phyloP scores from a whole-genome alignment of 2,113 vertebrate genomes.

The Edolisoma coerulescens region DNA sequence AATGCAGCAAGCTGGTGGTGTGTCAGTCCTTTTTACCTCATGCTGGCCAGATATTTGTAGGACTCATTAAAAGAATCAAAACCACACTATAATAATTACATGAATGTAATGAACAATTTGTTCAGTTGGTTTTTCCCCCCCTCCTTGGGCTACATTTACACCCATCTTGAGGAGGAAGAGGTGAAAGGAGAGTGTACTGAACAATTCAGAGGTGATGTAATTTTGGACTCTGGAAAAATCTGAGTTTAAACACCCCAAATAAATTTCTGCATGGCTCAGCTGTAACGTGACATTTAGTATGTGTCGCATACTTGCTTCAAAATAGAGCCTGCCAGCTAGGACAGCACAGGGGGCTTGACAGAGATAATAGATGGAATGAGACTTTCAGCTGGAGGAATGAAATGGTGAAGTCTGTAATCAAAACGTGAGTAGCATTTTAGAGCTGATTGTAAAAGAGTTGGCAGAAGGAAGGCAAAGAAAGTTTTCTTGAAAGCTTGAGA shows the following conservation, averaged over 20 bases:
- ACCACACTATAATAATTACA: not conserved
- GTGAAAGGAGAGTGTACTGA: not conserved
- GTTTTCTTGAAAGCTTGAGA: not conserved
- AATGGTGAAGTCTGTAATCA: conserved; percentile 12
- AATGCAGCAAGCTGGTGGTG: not conserved
- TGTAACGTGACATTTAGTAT: not conserved
- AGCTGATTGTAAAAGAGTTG: not conserved
- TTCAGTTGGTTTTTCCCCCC: not conserved
- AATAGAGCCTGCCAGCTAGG: conserved; percentile 6
- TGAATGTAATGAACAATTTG: not conserved
- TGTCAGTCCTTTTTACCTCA: not conserved
- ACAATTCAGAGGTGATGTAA: not conserved
- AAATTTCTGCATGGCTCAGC: not conserved
- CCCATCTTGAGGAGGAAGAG: not conserved
- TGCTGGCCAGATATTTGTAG: not conserved
- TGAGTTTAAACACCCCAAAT: not conserved
- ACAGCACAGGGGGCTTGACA: not conserved
- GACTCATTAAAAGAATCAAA: not conserved
- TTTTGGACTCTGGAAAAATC: not conserved
- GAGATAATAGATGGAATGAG: conserved; percentile 41
- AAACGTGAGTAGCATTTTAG: conserved; percentile 36
- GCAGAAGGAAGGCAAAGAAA: not conserved
- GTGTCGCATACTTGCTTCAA: not conserved
- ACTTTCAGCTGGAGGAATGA: conserved; percentile 43
- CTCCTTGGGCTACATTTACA: not conserved